Evolutionary conservation across 2,113 vertebrate species (phyloP), one percentile per base, ranked within the genome.

Genomic region (Muntiacus reevesi): DNA sequence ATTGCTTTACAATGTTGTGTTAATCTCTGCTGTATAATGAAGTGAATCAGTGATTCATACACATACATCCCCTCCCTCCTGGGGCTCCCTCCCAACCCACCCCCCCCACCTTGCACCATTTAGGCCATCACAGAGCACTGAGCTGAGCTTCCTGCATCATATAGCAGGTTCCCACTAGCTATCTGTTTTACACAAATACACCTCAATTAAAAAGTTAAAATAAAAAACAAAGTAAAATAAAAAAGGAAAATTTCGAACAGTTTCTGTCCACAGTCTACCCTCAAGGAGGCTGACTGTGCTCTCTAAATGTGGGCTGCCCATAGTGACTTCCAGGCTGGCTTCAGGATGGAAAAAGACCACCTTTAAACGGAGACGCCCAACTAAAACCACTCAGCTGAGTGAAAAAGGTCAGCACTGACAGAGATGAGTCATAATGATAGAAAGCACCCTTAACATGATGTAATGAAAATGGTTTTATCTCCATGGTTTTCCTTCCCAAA

Each of bases 391-490:
- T 83, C 17, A 14, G 28, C 28, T 0, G 33, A 45, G 9, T 14
- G 15, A 9, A 6, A 47, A 52, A 23, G n/a, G 47, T 52, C 83
- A 78, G 28, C 2, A 3, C 14, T 7, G 45, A 16, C 23, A 45
- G 27, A 8, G 15, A 27, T 14, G 5, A 16, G 23, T 55, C 76
- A 2, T 12, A 19, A 4, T 25, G 52, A 23, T 5, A 30, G 87
- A 67, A 21, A 3, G 30, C 0, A 28, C 17, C 62, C 21, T 85
- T 14, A 54, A 33, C 7, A 9, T 0, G 21, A 11, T 10, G 33
- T 23, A 21, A 92, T 30, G 57, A 50, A 36, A 36, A 30, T 17
- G 17, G 12, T 19, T 85, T 91, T 10, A 43, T 23, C 23, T 76
- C 14, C 23, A 11, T 28, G 11, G 3, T 6, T 50, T 90, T 91